Evolutionary conservation across 1,140 invertebrate species (phyloP).

Genomic region (Musca domestica): DNA sequence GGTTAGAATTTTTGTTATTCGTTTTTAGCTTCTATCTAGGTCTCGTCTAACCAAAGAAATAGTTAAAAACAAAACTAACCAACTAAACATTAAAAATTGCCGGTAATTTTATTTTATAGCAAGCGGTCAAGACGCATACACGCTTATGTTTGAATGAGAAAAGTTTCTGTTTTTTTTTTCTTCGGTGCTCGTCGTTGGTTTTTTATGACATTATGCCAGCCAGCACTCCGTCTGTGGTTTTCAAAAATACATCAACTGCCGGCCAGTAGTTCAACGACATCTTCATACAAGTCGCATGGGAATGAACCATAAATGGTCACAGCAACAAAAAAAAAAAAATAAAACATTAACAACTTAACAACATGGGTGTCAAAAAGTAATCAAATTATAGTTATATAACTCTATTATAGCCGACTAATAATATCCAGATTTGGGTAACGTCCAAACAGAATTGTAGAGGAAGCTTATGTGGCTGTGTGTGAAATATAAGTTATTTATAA

Average conservation of each 20-base stretch:
- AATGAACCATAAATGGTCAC: neutral
- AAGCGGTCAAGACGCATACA: no score
- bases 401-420: conserved; percentile 1
- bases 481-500: no score
- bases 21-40: no score
- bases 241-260: neutral
- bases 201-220: no score
- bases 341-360: conserved; percentile 1
- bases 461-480: no score
- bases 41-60: neutral
- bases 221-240: no score
- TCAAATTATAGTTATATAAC: conserved; percentile 13
- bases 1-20: no score
- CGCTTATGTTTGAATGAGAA: no score
- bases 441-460: no score
- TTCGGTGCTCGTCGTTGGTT: no score
- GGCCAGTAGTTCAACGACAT: conserved; percentile 11
- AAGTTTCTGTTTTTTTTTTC: no score
- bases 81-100: conserved; percentile 13
- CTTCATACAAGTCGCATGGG: conserved; percentile 2
- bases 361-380: conserved; percentile 10
- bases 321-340: neutral
- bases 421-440: neutral
- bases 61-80: neutral
- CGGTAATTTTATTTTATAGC: neutral